Percentiles rank a stretch among this genome's conserved stretches.
These are phyloP conservation scores for Prolemur simus DNA, from an alignment of 2,113 vertebrate genomes.

Conservation along the genomic window DNA sequence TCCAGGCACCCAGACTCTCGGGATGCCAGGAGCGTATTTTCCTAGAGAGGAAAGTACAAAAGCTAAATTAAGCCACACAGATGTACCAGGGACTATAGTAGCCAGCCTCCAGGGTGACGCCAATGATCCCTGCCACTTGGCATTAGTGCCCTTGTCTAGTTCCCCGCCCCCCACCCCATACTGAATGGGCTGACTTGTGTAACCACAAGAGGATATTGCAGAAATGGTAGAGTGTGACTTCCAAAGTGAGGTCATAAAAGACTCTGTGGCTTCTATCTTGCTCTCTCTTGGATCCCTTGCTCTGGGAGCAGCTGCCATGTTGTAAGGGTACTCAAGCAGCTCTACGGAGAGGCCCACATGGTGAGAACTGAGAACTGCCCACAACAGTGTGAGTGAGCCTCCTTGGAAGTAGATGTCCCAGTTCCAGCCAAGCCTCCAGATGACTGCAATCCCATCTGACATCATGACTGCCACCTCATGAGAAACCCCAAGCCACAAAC, in stretches of 20 bases:
- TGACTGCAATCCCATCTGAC: background rate
- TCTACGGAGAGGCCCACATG: background rate
- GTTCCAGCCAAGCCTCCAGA: background rate
- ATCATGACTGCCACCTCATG: background rate
- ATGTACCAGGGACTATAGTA: background rate
- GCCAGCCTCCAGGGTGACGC: background rate
- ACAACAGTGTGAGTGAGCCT: rapidly evolving
- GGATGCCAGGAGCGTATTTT: background rate
- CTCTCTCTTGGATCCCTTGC: background rate
- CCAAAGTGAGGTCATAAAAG: background rate
- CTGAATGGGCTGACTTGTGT: background rate
- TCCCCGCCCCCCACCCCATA: rapidly evolving
- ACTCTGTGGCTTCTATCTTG: background rate
- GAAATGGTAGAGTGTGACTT: background rate
- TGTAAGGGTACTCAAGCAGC: background rate
- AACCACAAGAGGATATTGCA: background rate
- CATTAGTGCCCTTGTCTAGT: rapidly evolving
- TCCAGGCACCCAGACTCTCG: background rate
- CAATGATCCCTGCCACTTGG: background rate
- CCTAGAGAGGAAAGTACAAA: background rate
- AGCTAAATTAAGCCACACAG: background rate
- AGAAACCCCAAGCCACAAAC: background rate
- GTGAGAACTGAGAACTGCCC: background rate
- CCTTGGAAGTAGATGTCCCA: background rate
- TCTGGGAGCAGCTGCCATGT: background rate